Evolutionary conservation across 2,797 vertebrate species (phyloP), one percentile per base, ranked within the genome.

Genomic region (Spondyliosoma cantharus): DNA sequence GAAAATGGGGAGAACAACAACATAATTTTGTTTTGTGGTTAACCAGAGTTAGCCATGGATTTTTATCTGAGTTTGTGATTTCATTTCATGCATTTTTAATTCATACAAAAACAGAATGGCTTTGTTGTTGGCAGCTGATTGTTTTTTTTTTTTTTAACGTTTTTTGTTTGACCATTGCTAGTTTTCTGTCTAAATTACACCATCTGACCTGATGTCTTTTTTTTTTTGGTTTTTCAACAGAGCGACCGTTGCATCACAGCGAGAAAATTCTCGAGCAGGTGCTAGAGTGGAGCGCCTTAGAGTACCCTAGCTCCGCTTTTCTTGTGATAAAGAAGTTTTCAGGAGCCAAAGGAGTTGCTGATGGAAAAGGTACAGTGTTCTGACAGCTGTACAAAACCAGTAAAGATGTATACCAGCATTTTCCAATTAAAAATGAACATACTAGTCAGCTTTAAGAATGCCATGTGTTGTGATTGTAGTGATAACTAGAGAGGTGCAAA

Each of bases 211-310:
- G 0, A 9, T 17, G 1, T 46, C 1, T 85, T 54, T 63, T 54
- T 0, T 37, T 29, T 29, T 32, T 37, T 32, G 32, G 2, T 37
- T 68, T 76, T 86, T 66, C 81, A 72, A 79, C 90, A 99, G 98
- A 99, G 88, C 96, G 98, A 2, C 97, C 97, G 2, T 86, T 99
- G 83, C 97, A 99, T 94, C 97, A 96, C 90, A 97, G 93, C 46
- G 97, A 99, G 90, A 98, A 96, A 80, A 91, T 99, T 32, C 91
- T 99, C 71, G 97, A 98, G 82, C 97, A 98, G 89, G 95, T 99
- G 69, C 94, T 99, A 88, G 96, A 96, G 68, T 99, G 98, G 97
- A 96, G 97, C 67, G 84, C 93, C 2, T 89, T 98, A 81, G 95
- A 96, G 8, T 96, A 94, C 45, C 97, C 98, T 2, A 93, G 97